These are phyloP conservation scores for Drosophila paucipuncta DNA, from an alignment of 2,888 invertebrate species.

Conservation along the genomic window DNA sequence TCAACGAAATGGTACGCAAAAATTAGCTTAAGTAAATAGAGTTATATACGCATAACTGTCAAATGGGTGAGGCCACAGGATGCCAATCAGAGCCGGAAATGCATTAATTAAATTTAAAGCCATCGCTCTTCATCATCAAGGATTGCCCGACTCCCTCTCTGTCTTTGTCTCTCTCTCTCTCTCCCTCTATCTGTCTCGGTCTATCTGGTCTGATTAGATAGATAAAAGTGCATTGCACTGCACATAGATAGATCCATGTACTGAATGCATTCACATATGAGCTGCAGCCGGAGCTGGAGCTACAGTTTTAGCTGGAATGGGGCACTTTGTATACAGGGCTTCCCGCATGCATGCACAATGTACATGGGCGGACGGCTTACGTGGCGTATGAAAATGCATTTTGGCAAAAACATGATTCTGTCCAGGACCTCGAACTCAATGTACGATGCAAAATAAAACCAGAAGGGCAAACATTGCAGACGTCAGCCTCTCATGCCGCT, in stretches of 20 bases:
- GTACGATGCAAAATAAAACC: constrained; percentile 63
- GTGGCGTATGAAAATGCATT: constrained; percentile 78
- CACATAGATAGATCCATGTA: constrained; percentile 34
- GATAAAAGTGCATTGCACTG: constrained; percentile 75
- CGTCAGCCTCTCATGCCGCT: constrained; percentile 25
- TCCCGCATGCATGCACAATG: constrained; percentile 62
- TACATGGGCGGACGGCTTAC: constrained; percentile 60
- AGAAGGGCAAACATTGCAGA: constrained; percentile 71
- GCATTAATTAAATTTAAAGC: constrained; percentile 72
- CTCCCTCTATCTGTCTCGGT: neutral
- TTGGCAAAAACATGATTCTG: constrained; percentile 75
- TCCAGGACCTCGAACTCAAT: constrained; percentile 42
- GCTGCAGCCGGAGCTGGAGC: constrained; percentile 3
- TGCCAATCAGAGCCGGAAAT: constrained; percentile 47
- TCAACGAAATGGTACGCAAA: constrained; percentile 43
- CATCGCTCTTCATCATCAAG: constrained; percentile 42
- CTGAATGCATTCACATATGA: constrained; percentile 38
- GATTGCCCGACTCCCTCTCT: constrained; percentile 3
- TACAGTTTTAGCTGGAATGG: constrained; percentile 8
- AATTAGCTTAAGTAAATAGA: constrained; percentile 46
- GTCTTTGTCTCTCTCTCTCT: neutral
- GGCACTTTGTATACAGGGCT: constrained; percentile 27
- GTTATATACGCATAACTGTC: constrained; percentile 19
- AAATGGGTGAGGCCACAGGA: constrained; percentile 43
- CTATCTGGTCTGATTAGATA: constrained; percentile 66